phyloP scores from a whole-genome alignment of 2,888 invertebrate species.

The Harmothoe impar region DNA sequence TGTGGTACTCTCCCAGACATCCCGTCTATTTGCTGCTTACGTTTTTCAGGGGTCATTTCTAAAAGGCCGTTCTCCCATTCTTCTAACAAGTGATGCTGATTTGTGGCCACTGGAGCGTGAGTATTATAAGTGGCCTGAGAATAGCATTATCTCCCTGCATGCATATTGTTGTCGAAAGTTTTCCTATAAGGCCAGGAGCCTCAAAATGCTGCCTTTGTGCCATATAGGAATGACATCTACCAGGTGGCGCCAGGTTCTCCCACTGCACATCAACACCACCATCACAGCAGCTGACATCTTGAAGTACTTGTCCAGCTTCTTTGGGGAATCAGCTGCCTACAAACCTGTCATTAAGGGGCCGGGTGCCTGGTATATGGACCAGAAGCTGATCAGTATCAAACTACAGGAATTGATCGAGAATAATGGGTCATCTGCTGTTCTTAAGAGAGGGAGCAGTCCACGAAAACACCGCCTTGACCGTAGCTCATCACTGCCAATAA shows the following conservation, averaged over 20 bases:
- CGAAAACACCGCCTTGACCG: neutral
- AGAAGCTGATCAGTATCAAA: neutral
- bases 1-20: neutral
- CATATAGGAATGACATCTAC: neutral
- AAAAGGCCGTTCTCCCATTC: neutral
- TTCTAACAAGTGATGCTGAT: neutral
- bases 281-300: neutral
- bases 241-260: neutral
- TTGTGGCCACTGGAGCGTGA: neutral
- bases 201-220: neutral
- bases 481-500: too few species aligned
- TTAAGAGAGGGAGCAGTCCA: neutral
- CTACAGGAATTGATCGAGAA: neutral
- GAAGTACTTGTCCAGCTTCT: neutral
- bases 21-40: neutral
- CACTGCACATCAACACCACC: too few species aligned
- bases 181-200: neutral
- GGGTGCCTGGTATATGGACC: slow-evolving; percentile 10
- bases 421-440: neutral
- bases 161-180: neutral
- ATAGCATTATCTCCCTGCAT: neutral
- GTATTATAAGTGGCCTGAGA: neutral
- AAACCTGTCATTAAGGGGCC: neutral
- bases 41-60: neutral
- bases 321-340: neutral